phyloP scores from a whole-genome alignment of 2,888 invertebrate genomes.

The Blera fallax region DNA sequence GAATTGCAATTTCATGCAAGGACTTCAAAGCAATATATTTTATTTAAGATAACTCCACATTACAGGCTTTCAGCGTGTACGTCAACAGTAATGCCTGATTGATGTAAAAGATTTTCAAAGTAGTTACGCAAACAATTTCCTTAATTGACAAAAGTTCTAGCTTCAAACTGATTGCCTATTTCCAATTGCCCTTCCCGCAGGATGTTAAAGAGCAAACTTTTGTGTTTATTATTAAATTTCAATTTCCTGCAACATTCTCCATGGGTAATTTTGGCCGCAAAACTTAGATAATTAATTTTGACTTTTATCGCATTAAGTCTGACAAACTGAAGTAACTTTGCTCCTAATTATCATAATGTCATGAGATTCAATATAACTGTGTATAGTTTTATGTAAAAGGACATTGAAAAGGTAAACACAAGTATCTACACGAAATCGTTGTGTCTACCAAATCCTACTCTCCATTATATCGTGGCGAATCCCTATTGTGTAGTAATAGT shows the following conservation, averaged over 20 bases:
- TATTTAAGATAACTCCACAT: not conserved
- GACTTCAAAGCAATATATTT: not conserved
- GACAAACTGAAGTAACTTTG: slow-evolving; percentile 11
- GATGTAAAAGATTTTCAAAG: not conserved
- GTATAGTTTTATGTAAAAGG: not conserved
- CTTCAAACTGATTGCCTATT: not conserved
- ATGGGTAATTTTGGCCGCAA: slow-evolving; percentile 4
- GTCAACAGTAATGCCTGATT: not conserved
- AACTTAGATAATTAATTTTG: slow-evolving; percentile 24
- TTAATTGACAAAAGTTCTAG: not conserved
- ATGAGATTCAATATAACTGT: not conserved
- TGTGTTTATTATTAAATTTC: not conserved
- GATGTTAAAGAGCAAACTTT: not conserved
- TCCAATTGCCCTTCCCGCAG: not conserved
- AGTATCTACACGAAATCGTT: not conserved
- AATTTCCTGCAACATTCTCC: not conserved
- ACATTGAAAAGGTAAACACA: not conserved
- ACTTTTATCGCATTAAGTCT: slow-evolving; percentile 10
- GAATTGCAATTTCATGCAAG: not conserved
- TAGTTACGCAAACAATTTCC: not conserved
- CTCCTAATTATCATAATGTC: not conserved
- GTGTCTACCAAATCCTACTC: not conserved
- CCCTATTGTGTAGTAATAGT: not conserved
- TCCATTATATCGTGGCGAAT: not conserved
- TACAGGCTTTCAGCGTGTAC: not conserved